A percentile compares a stretch with the other conserved stretches of the same genome.
These are phyloP conservation scores for Drosophila lacteicornis DNA, from an alignment of 1,140 invertebrate species.

Conservation along the genomic window DNA sequence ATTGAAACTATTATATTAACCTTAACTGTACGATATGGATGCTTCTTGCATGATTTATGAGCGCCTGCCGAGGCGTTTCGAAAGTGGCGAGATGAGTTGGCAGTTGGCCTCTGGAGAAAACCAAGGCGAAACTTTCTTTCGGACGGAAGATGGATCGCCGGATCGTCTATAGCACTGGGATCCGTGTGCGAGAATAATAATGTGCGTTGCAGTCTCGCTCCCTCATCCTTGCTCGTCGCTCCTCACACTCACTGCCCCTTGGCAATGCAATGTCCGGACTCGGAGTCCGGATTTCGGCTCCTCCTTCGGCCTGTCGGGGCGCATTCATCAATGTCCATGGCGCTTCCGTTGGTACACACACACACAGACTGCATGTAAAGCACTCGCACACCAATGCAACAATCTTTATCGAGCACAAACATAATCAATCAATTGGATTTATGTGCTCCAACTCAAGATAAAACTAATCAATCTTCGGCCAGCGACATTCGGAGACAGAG, in stretches of 20 bases:
- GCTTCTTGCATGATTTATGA: conserved; percentile 75
- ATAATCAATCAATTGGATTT: conserved; percentile 85
- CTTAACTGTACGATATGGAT: conserved; percentile 52
- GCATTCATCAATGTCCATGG: conserved; percentile 79
- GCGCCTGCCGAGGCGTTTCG: conserved; percentile 56
- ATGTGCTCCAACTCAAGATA: conserved; percentile 83
- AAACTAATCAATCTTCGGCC: conserved; percentile 83
- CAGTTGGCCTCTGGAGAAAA: conserved; percentile 37
- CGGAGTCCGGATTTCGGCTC: conserved; percentile 27
- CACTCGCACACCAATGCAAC: conserved; percentile 69
- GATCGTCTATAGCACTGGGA: conserved; percentile 54
- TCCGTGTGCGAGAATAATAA: conserved; percentile 35
- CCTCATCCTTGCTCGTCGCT: background rate
- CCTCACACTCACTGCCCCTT: background rate
- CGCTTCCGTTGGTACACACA: conserved; percentile 61
- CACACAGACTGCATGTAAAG: conserved; percentile 63
- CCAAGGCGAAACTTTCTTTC: conserved; percentile 64
- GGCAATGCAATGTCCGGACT: conserved; percentile 36
- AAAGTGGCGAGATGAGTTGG: conserved; percentile 58
- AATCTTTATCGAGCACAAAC: conserved; percentile 81
- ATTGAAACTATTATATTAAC: conserved; percentile 3
- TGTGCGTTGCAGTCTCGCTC: conserved; percentile 29
- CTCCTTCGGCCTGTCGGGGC: conserved; percentile 41
- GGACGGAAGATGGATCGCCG: conserved; percentile 65
- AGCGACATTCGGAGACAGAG: conserved; percentile 58